phyloP scores from a whole-genome alignment of 2,797 vertebrate genomes.

The Lepilemur septentrionalis region DNA sequence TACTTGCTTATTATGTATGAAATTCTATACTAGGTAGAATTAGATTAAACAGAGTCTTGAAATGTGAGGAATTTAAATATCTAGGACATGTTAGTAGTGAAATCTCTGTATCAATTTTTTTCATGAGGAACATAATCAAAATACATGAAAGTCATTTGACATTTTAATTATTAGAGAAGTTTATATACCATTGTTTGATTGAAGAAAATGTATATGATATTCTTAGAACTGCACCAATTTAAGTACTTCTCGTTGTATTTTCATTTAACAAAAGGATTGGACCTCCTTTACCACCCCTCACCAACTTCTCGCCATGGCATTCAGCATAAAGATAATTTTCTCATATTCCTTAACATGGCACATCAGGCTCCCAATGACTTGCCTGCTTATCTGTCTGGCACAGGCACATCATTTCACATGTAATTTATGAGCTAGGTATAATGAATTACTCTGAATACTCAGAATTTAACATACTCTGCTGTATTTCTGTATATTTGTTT shows the following conservation, averaged over 20 bases:
- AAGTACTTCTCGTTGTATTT: not conserved
- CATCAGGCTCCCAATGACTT: not conserved
- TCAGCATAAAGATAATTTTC: not conserved
- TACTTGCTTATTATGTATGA: not conserved
- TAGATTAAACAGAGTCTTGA: not conserved
- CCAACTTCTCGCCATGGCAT: not conserved
- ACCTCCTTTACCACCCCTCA: not conserved
- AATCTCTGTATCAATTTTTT: not conserved
- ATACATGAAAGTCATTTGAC: not conserved
- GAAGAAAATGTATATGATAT: not conserved
- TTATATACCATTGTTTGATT: not conserved
- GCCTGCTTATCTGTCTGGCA: not conserved
- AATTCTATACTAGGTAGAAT: not conserved
- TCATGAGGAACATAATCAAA: not conserved
- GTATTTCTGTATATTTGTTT: not conserved
- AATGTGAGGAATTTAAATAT: not conserved
- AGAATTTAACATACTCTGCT: not conserved
- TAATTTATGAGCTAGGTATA: not conserved
- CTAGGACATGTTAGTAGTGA: not conserved
- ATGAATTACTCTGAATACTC: not conserved
- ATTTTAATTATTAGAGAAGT: not conserved
- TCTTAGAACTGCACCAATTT: not conserved
- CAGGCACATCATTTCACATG: not conserved
- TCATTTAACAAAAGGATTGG: not conserved
- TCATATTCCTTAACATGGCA: not conserved